Base-by-base conservation (phyloP, 1,140 invertebrate genomes). In the Belonocnema kinseyi region DNA sequence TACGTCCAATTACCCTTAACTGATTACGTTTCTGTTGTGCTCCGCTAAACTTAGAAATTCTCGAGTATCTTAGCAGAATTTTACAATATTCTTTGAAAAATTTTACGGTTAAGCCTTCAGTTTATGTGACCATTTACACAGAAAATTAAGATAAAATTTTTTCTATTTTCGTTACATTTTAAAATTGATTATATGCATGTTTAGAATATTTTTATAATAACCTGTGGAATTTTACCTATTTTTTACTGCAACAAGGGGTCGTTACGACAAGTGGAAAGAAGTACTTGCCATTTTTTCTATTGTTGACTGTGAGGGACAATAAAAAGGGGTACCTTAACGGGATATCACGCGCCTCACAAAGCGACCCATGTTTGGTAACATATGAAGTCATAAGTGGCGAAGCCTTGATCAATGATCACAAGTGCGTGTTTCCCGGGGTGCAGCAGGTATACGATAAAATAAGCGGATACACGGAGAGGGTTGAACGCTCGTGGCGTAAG, bases 351-450 rank as follows among this genome's bases (percentile, higher is more conserved):
- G 56, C 19, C 33, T 61, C 19, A 61, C 56, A 61, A 61, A 61
- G 56, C 19, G 33, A 61, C 21, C 56, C 56, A 19, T 16, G 4
- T 12, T 61, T 26, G 19, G 33, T 61, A 61, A 61, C 19, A 61
- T 61, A 61, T 61, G 19, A 61, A 61, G 56, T 61, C 56, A 58
- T 75, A 76, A 66, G 70, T 46, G 19, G 53, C 26, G 19, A 40
- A 46, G 14, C 70, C 54, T 81, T 83, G 80, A 77, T 84, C 58
- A 66, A 81, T 83, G 80, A 77, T 84, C 26, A 66, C 58, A 66
- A 66, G 58, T 66, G 58, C 58, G 26, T 40, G 58, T 66, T 66
- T 66, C 21, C 50, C 72, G 73, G 76, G 26, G 72, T 56, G 50
- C 46, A n/a, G 75, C 78, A 80, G 82, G 82, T 80, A 80, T 71